Evolutionary conservation across 2,113 vertebrate species (phyloP).

Genomic region (Spilogale gracilis): DNA sequence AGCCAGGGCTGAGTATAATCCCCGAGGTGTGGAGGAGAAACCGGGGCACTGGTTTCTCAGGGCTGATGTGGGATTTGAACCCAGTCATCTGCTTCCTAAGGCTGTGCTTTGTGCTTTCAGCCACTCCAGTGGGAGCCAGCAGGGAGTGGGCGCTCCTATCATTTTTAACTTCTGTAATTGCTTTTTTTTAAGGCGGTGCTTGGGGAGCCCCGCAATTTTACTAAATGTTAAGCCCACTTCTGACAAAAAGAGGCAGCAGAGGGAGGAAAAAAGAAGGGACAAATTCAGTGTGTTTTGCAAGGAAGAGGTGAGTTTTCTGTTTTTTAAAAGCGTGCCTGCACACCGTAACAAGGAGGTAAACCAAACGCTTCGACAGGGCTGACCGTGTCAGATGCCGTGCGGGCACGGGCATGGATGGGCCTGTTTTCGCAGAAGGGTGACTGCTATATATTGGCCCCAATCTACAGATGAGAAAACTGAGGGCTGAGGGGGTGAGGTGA

Average conservation of each 20-base stretch:
- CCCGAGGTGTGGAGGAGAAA: neutral
- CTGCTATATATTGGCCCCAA: neutral
- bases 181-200: neutral
- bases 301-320: neutral
- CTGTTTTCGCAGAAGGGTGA: neutral
- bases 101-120: neutral
- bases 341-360: neutral
- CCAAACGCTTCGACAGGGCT: neutral
- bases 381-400: neutral
- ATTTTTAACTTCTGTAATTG: neutral
- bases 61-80: neutral
- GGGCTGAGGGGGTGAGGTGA: neutral
- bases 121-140: neutral
- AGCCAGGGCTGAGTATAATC: neutral
- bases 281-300: neutral
- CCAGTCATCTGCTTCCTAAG: fast-evolving
- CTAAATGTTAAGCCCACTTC: neutral
- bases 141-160: neutral
- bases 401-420: neutral
- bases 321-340: neutral
- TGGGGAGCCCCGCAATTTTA: neutral
- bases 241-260: neutral
- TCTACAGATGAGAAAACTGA: neutral
- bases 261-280: neutral
- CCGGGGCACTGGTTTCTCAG: neutral